Base-by-base conservation (phyloP, 2,113 vertebrate species). In the Peromyscus californicus region DNA sequence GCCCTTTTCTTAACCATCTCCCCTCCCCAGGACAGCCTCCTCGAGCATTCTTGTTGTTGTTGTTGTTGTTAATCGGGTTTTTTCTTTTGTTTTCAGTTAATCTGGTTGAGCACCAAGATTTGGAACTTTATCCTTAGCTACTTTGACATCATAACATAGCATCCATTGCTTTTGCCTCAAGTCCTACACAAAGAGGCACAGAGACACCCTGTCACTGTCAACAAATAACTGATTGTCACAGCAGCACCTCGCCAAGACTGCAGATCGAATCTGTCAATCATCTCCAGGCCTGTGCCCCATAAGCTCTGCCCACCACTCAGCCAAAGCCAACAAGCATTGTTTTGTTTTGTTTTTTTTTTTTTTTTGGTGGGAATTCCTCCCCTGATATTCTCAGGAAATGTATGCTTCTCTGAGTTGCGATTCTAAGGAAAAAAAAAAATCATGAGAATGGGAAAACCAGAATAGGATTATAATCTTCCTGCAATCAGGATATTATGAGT, bases 361-460 rank as follows among this genome's bases (percentile, higher is more conserved):
- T 93, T 79, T 48, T 48, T 5, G 0, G 0, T 1, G 8, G 39
- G 51, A 82, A 70, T 65, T 31, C 22, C 59, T 91, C 65, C 26
- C 31, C 54, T 89, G 15, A 1, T 33, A 76, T n/a, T 70, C 82
- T 93, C 67, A 86, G 90, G 59, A 75, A 95, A 86, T 79, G 1
- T n/a, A 36, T 65, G 10, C 72, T 85, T 79, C 65, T 74, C 63
- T 82, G 42, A 67, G 63, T 63, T 7, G 16, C 22, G 61, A 22
- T 29, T 42, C 74, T 95, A 39, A 61, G 87, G 54, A 93, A 54
- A 54, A 96, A 93, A 93, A 13, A 42, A 29, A 72, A 61, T 54
- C 61, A 12, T 45, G 22, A 24, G 76, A 82, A 89, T 5, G 24
- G 36, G 74, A 90, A 92, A 87, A 10, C 12, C 8, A 76, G 26